A percentile compares a stretch with the other conserved stretches of the same genome.
phyloP scores from a whole-genome alignment of 2,113 vertebrate genomes.

The Pomatorhinus ruficollis region DNA sequence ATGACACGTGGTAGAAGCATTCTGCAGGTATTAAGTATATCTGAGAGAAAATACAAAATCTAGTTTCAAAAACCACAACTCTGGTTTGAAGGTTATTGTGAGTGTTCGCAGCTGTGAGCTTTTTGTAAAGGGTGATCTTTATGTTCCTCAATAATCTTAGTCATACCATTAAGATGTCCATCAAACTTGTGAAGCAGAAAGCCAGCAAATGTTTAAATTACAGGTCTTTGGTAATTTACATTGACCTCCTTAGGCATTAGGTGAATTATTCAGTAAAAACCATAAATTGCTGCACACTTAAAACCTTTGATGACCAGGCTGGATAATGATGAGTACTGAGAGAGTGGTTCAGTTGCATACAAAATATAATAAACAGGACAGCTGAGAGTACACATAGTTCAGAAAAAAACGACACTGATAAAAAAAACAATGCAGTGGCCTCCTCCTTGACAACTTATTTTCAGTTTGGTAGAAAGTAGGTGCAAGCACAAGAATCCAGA shows the following conservation, averaged over 20 bases:
- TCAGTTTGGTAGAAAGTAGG: neutral
- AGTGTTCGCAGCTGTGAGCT: neutral
- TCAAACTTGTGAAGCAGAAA: slow-evolving; percentile 9
- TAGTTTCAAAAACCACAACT: neutral
- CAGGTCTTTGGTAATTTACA: neutral
- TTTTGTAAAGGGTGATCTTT: neutral
- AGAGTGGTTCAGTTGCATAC: neutral
- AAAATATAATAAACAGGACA: neutral
- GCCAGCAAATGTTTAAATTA: slow-evolving; percentile 15
- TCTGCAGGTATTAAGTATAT: neutral
- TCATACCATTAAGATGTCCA: neutral
- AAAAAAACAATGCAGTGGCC: neutral
- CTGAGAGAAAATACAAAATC: neutral
- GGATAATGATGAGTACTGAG: neutral
- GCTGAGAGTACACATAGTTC: neutral
- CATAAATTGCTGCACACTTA: neutral
- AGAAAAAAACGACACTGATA: neutral
- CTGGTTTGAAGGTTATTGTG: neutral
- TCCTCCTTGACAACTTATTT: neutral
- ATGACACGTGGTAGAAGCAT: neutral
- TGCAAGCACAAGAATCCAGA: neutral
- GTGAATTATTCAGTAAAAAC: neutral
- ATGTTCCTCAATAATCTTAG: neutral
- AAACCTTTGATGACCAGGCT: neutral
- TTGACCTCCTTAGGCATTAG: neutral